Percentiles rank a stretch among this genome's conserved stretches.
phyloP scores from a whole-genome alignment of 2,797 vertebrate species.

The Pempheris klunzingeri region DNA sequence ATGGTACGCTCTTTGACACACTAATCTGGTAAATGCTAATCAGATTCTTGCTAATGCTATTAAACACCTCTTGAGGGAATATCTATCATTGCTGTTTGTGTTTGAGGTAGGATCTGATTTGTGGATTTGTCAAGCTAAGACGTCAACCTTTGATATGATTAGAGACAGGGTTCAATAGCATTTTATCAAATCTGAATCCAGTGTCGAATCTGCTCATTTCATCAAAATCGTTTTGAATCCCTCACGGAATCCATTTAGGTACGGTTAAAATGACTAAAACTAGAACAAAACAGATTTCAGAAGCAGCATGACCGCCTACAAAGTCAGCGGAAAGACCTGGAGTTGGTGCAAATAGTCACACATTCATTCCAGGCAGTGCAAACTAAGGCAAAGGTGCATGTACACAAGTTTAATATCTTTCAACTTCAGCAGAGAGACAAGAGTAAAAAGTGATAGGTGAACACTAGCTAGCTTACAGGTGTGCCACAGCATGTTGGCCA shows the following conservation, averaged over 20 bases:
- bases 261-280: constrained; percentile 1
- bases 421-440: too few species aligned
- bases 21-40: constrained; percentile 71
- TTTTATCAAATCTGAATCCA: constrained; percentile 38
- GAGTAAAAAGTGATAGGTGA: neutral
- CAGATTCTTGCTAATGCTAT: constrained; percentile 72
- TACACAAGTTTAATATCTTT: too few species aligned
- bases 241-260: constrained; percentile 8
- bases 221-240: constrained; percentile 38
- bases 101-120: constrained; percentile 46
- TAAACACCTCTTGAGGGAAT: constrained; percentile 67
- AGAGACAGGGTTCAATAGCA: constrained; percentile 29
- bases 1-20: constrained; percentile 52
- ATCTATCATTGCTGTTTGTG: constrained; percentile 57
- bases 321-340: neutral
- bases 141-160: constrained; percentile 52
- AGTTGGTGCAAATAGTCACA: neutral
- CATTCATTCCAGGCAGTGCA: neutral
- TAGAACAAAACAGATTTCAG: neutral
- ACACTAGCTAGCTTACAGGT: too few species aligned
- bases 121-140: constrained; percentile 58
- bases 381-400: neutral
- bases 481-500: neutral
- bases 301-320: neutral
- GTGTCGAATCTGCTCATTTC: constrained; percentile 14